Base-by-base conservation (phyloP, 2,797 vertebrate species). In the Mus caroli region DNA sequence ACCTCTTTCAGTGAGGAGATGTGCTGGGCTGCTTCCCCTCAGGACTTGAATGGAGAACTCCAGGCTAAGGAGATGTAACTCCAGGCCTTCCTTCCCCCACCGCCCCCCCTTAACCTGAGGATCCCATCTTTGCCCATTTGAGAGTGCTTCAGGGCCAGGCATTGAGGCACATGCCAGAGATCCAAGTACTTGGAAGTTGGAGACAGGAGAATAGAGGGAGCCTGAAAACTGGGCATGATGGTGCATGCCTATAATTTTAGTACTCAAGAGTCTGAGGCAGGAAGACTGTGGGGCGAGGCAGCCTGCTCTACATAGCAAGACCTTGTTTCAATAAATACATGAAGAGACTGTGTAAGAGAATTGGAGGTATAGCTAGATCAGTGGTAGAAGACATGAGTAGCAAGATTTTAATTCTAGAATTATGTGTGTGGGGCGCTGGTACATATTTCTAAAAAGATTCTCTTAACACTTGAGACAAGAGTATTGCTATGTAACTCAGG, bases 351-450 rank as follows among this genome's bases (percentile, higher is more conserved):
- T 34, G 6, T 40, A 2, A 67, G 37, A 71, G 40, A 17, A 19
- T 76, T 73, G 26, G 37, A 43, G 11, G 56, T 60, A 7, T 28
- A 22, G 24, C 17, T 75, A 34, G 54, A 71, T 58, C 52, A 24
- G n/a, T 91, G 37, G 67, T 73, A 60, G 28, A 12, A 54, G 26
- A 5, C 34, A 5, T 73, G 78, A 31, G 92, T 75, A 82, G 78
- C 37, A 77, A 94, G n/a, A 79, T 71, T 94, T 86, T 82, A 54
- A 52, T 82, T 28, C 56, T 88, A 46, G 37, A 79, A 75, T 92
- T 94, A 34, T 73, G 15, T 64, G 10, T 58, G 5, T 6, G 26
- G 34, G 28, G 34, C 7, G 3, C 22, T 0, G 54, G 7, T 37
- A 14, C 37, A 12, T 87, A 82, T 90, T 71, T 90, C 92, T 87